A percentile compares a stretch with the other conserved stretches of the same genome.
phyloP scores from a whole-genome alignment of 2,797 vertebrate genomes.

The Carapus acus region DNA sequence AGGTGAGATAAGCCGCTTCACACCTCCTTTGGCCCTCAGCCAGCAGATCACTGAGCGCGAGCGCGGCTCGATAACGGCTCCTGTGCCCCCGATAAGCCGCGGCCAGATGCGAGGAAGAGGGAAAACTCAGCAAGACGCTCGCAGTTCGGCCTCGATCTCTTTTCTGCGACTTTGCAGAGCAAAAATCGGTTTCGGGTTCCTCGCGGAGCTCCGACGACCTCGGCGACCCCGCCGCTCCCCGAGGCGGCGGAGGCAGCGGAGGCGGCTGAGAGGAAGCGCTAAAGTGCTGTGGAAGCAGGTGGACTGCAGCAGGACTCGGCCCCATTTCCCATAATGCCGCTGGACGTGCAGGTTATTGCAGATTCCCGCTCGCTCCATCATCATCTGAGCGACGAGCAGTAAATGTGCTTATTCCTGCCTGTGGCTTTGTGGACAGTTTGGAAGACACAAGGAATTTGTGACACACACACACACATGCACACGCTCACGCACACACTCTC shows the following conservation, averaged over 20 bases:
- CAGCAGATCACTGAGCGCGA: no score
- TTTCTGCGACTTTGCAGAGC: no score
- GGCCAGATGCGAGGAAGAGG: no score
- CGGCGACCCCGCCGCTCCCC: constrained; percentile 28
- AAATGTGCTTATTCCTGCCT: constrained; percentile 22
- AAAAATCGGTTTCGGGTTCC: neutral
- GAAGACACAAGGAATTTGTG: neutral
- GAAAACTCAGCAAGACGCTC: no score
- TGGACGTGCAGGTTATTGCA: constrained; percentile 25
- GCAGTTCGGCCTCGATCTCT: no score
- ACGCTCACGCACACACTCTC: no score
- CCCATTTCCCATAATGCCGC: constrained; percentile 36
- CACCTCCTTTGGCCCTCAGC: no score
- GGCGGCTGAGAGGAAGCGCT: constrained; percentile 8
- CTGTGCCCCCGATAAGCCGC: no score
- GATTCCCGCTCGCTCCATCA: constrained; percentile 36
- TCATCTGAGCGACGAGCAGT: constrained; percentile 27
- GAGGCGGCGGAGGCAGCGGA: constrained; percentile 8
- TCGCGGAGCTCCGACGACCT: constrained; percentile 27
- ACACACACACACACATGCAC: no score
- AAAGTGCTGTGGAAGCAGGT: constrained; percentile 40
- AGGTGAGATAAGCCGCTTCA: no score
- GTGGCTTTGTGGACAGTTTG: neutral
- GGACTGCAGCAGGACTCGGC: constrained; percentile 4
- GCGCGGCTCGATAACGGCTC: no score